Evolutionary conservation across 1,140 invertebrate genomes (phyloP), one percentile per base, ranked within the genome.

Genomic region (Drosophila punjabiensis): DNA sequence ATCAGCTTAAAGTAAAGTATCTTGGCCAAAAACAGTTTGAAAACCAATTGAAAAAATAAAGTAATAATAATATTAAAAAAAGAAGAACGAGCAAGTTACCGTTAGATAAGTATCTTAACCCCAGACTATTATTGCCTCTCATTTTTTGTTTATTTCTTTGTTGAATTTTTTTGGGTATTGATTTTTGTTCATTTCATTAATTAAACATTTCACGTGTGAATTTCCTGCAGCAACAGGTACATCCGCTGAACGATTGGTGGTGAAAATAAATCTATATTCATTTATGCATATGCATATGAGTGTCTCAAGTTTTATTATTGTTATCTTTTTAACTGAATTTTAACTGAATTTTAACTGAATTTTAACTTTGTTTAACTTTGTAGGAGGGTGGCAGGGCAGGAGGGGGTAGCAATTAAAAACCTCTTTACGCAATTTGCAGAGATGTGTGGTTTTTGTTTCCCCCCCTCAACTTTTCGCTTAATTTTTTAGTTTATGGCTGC

Each of bases 201-300:
- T 75, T 78, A 82, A 75, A 62, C 80, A 82, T 63, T 82, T 82
- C 81, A 82, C 81, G 80, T 82, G 81, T 82, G 81, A 82, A 82
- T 82, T 82, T 82, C 81, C 81, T 78, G 76, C 58, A 48, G 50
- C 65, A 69, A 58, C 76, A 78, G 76, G 76, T 78, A 81, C 79
- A 77, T 74, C 71, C 71, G 65, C 24, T 43, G 53, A 20, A 20
- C 10, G n/a, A 16, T 39, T 48, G 13, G 45, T 24, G 30, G 55
- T 58, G 28, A 65, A 48, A 67, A 69, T 52, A 53, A 52, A 61
- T 74, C 37, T 62, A 62, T 75, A 74, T 74, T 73, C 75, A 77
- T 65, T 24, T 52, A 76, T 47, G 64, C 62, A 60, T 48, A 77
- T 30, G 47, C 62, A 55, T 48, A 77, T n/a, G 55, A 59, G 67